Evolutionary conservation across 2,113 vertebrate species (phyloP).

Genomic region (Oxygymnocypris stewartii): DNA sequence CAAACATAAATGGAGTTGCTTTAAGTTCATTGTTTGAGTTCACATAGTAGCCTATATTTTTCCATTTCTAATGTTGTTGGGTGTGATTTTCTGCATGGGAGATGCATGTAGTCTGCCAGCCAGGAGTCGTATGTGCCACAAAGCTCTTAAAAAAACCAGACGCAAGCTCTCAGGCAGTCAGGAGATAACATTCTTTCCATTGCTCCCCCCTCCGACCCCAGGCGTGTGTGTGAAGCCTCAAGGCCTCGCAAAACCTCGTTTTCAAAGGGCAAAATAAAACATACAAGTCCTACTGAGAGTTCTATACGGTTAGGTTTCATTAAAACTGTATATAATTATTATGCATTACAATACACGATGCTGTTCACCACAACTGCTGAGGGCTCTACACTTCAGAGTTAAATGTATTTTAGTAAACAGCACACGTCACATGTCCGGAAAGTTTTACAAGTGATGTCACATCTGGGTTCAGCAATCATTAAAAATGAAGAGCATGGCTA

Average conservation of each 20-base stretch:
- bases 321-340: neutral
- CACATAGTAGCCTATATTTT: neutral
- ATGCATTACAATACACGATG: neutral
- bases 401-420: neutral
- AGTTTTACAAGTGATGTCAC: constrained; percentile 22
- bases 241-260: constrained; percentile 19
- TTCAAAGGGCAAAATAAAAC: neutral
- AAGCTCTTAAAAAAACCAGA: constrained; percentile 43
- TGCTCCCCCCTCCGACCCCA: constrained; percentile 37
- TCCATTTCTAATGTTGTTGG: neutral
- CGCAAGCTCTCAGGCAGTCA: constrained; percentile 23
- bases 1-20: no score
- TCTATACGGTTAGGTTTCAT: neutral
- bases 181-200: constrained; percentile 59
- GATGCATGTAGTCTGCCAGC: neutral
- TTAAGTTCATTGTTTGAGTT: neutral
- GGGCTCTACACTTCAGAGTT: neutral
- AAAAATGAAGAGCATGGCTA: constrained; percentile 29
- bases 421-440: no score
- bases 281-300: neutral
- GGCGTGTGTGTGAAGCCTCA: constrained; percentile 30
- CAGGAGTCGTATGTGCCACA: neutral
- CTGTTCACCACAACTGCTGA: neutral
- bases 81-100: neutral
- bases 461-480: constrained; percentile 10